Conservation (phyloP, 1,140 invertebrate species). For the Drosophila arawakana region DNA sequence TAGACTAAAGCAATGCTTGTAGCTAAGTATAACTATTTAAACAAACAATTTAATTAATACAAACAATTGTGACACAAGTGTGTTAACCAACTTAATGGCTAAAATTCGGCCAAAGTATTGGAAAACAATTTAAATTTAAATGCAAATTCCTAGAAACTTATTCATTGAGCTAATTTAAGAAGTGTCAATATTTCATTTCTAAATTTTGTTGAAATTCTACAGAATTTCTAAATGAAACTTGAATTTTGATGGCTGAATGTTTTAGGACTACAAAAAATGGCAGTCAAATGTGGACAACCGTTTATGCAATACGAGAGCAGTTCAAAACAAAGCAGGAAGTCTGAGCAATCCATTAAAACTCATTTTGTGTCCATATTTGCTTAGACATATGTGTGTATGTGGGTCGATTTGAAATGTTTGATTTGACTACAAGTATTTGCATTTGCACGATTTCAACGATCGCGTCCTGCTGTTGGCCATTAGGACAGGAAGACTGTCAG, state of each 20-base stretch:
- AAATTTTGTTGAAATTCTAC: too few species aligned
- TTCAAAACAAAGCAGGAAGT: slow-evolving; percentile 58
- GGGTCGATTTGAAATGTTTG: slow-evolving; percentile 26
- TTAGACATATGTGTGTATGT: slow-evolving; percentile 22
- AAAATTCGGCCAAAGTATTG: too few species aligned
- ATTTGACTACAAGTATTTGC: slow-evolving; percentile 9
- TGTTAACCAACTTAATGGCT: too few species aligned
- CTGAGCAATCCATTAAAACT: slow-evolving; percentile 12
- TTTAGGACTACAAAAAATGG: neutral
- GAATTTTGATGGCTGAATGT: neutral
- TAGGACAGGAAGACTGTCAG: slow-evolving; percentile 7
- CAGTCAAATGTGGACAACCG: neutral
- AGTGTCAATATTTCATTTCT: too few species aligned
- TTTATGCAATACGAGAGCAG: slow-evolving; percentile 38
- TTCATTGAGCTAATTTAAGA: too few species aligned
- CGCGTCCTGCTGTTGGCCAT: slow-evolving; percentile 7
- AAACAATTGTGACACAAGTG: too few species aligned
- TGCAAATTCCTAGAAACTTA: too few species aligned
- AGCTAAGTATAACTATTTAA: too few species aligned
- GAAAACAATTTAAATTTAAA: too few species aligned
- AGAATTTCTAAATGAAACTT: too few species aligned
- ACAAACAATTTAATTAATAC: too few species aligned
- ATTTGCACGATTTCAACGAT: neutral
- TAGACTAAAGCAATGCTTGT: neutral
- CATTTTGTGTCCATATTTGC: neutral